phyloP scores from a whole-genome alignment of 2,888 invertebrate genomes.

The Oscheius sp. region DNA sequence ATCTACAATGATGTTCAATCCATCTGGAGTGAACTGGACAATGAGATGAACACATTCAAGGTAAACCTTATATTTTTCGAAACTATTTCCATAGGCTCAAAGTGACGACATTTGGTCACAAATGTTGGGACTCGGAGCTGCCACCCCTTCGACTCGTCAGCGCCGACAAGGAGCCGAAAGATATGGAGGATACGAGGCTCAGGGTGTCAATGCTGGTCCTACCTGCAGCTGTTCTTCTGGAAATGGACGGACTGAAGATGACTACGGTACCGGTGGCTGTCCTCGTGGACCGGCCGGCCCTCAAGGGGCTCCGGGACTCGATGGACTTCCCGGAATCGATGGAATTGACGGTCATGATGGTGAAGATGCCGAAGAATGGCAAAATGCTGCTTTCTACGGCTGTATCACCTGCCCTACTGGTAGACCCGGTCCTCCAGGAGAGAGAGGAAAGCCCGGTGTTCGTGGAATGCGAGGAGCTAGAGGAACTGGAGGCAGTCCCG shows the following conservation, averaged over 20 bases:
- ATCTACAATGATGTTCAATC: conserved; percentile 61
- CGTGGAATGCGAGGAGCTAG: conserved; percentile 64
- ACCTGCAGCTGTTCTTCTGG: conserved; percentile 58
- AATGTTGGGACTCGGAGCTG: conserved; percentile 61
- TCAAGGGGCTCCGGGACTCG: conserved; percentile 55
- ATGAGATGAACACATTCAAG: conserved; percentile 61
- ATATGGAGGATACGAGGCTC: conserved; percentile 63
- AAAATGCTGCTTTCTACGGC: conserved; percentile 59
- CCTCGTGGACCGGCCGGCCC: conserved; percentile 61
- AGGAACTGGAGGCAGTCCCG: conserved; percentile 56
- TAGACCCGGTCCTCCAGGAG: conserved; percentile 55
- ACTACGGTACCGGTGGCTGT: conserved; percentile 58
- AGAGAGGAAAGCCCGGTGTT: conserved; percentile 58
- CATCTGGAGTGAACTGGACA: conserved; percentile 61
- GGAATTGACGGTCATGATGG: conserved; percentile 47
- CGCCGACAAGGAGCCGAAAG: conserved; percentile 59
- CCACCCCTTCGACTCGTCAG: conserved; percentile 55
- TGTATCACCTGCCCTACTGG: conserved; percentile 62
- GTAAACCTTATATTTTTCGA: conserved; percentile 30
- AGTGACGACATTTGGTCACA: conserved; percentile 61
- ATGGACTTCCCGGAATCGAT: conserved; percentile 54
- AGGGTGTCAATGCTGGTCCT: conserved; percentile 60
- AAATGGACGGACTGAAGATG: conserved; percentile 59
- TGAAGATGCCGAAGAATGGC: conserved; percentile 53
- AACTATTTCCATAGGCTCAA: conserved; percentile 41